Evolutionary conservation across 2,888 invertebrate species (phyloP).

Genomic region (Aphrophora alni): DNA sequence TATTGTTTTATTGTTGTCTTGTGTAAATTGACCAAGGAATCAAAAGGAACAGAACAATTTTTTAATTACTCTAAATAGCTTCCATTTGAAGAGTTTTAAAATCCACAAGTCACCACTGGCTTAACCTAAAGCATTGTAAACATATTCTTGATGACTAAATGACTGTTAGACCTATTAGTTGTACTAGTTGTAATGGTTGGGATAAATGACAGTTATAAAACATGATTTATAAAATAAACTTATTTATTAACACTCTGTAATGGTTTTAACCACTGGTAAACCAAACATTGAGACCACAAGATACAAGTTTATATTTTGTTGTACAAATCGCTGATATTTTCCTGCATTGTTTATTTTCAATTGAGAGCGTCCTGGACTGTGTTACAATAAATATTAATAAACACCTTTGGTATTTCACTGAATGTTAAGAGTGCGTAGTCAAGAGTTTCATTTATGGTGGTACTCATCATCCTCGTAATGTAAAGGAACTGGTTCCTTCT

Average conservation of each 20-base stretch:
- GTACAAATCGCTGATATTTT: not conserved
- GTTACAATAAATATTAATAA: not conserved
- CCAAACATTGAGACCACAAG: not conserved
- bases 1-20: no score
- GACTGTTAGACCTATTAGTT: no score
- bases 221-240: not conserved
- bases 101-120: no score
- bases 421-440: not conserved
- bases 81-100: no score
- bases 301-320: not conserved
- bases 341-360: not conserved
- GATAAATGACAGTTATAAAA: no score
- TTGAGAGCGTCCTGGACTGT: not conserved
- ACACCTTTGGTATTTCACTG: not conserved
- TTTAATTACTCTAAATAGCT: no score
- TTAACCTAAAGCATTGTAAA: no score
- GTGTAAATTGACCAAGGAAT: no score
- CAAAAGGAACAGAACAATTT: no score
- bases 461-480: not conserved
- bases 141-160: no score
- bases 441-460: not conserved
- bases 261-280: not conserved
- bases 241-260: not conserved
- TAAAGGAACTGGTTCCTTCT: not conserved
- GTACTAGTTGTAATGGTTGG: no score